Base-by-base conservation (phyloP, 2,113 vertebrate genomes). In the Rhineura floridana region DNA sequence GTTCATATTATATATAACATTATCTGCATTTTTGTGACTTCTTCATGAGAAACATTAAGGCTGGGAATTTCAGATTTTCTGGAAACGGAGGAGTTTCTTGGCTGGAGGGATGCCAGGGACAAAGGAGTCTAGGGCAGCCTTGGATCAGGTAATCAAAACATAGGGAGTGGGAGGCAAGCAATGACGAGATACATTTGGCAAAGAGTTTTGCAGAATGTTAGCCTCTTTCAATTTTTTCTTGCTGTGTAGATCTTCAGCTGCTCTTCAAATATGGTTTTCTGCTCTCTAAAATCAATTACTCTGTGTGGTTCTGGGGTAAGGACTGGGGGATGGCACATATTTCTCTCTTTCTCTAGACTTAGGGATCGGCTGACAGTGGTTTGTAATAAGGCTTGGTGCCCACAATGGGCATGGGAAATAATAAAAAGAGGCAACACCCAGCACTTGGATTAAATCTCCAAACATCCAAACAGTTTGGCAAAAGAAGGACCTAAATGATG, bases 1-100 rank as follows among this genome's bases (percentile, higher is more conserved):
- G 21, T 46, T 80, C 0, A 78, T 81, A 83, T 82, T 76, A 3
- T 2, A 42, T 90, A 85, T 81, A 73, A 91, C 8, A 50, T 86
- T 86, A 83, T 63, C 28, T 59, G 0, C 65, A 76, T 4, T 76
- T 3, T 1, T 89, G 1, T 91, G 30, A 78, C 42, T 78, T 87
- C 85, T 81, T 21, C 3, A 79, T 89, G 7, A 69, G 63, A 91
- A 76, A 48, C 90, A 72, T 39, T 55, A 91, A 86, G 52, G 0
- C 25, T 83, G 52, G 8, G 46, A 87, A 81, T n/a, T 79, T 87
- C 83, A 78, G 25, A n/a, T 89, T 63, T 70, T 87, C 52, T 78
- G 30, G 9, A 91, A 91, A 80, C 59, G 19, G 80, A 90, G 12
- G 6, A 52, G 7, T 92, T 91, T 94, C 62, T 55, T 72, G 50